phyloP scores from a whole-genome alignment of 2,113 vertebrate genomes.

The Smithornis capensis region DNA sequence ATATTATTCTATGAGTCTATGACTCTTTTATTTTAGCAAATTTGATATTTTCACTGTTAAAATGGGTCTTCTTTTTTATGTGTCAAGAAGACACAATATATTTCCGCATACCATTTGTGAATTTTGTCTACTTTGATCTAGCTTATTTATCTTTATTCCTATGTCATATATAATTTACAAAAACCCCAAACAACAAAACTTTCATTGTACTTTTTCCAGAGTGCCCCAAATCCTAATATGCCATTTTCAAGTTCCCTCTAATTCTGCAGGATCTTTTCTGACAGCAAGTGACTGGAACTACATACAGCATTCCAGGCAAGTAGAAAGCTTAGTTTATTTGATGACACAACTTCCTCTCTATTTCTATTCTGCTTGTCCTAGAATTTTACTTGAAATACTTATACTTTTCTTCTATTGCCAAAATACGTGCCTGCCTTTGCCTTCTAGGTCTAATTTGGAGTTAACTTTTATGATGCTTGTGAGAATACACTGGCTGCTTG shows the following conservation, averaged over 20 bases:
- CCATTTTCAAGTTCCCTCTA: background rate
- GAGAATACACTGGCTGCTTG: background rate
- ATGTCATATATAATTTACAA: background rate
- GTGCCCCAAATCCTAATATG: background rate
- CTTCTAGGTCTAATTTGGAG: background rate
- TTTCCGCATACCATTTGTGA: background rate
- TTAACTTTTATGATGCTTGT: fast-evolving
- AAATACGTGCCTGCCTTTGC: background rate
- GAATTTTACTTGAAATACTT: background rate
- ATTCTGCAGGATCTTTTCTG: background rate
- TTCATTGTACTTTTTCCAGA: background rate
- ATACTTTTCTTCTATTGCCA: background rate
- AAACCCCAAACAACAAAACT: background rate
- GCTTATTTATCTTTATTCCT: background rate
- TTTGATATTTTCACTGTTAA: background rate
- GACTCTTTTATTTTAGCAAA: background rate
- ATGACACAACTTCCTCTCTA: background rate
- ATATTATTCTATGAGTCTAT: background rate
- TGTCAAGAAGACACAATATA: background rate
- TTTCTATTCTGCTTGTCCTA: background rate
- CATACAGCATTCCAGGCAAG: background rate
- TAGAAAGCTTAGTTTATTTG: background rate
- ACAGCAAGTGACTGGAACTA: background rate
- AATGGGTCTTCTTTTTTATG: background rate
- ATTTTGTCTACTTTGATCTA: background rate